Conservation (phyloP, 1,140 invertebrate species). For the Thaumetopoea pityocampa region DNA sequence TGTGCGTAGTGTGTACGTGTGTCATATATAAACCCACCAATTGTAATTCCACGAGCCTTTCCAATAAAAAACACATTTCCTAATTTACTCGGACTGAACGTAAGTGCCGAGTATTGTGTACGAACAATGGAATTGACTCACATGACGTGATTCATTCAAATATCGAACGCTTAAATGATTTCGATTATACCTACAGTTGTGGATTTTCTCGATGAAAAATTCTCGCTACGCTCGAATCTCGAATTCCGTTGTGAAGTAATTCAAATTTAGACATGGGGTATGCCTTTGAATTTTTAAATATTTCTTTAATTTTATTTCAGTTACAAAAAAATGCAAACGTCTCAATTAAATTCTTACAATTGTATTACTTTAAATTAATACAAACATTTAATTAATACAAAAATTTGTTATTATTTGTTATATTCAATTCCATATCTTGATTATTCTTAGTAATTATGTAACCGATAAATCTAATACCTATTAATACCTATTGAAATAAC, state of each 20-base stretch:
- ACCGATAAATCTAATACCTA: no score
- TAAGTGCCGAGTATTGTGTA: slow-evolving; percentile 47
- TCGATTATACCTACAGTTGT: slow-evolving; percentile 19
- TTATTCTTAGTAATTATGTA: no score
- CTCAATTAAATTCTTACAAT: no score
- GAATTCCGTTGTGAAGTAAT: not conserved
- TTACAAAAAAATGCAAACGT: no score
- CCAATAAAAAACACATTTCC: slow-evolving; percentile 72
- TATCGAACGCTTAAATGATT: slow-evolving; percentile 40
- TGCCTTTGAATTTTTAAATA: no score
- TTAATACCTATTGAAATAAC: no score
- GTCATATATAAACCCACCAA: slow-evolving; percentile 47
- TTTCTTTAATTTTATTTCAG: no score
- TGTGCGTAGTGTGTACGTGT: slow-evolving; percentile 56
- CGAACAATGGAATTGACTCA: slow-evolving; percentile 66
- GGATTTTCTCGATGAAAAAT: slow-evolving; percentile 18
- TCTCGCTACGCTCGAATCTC: not conserved
- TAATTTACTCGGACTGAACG: slow-evolving; percentile 58
- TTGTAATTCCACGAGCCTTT: slow-evolving; percentile 64
- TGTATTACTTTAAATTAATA: no score
- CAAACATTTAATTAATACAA: no score
- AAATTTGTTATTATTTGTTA: no score
- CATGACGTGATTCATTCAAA: slow-evolving; percentile 64
- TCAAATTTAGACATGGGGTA: no score
- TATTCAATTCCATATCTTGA: no score